A percentile compares a stretch with the other conserved stretches of the same genome.
Conservation (phyloP, 2,113 vertebrate genomes). For the Chlamydotis undulata region DNA sequence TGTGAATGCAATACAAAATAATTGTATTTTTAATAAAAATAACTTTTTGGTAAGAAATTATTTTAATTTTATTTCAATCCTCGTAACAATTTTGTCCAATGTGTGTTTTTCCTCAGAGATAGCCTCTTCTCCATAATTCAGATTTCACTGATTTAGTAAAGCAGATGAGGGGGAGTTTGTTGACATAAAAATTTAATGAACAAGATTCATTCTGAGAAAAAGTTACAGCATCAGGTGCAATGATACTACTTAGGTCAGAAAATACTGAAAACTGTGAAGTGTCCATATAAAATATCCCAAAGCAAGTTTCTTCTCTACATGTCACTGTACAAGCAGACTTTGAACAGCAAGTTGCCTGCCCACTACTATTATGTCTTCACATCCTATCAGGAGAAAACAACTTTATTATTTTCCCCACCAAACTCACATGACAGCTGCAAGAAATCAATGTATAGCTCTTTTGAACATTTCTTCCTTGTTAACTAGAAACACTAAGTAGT, state of each 20-base stretch:
- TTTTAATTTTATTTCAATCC: neutral
- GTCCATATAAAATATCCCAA: neutral
- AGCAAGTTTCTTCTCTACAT: neutral
- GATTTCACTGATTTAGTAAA: neutral
- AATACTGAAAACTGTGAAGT: neutral
- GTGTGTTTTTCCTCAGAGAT: neutral
- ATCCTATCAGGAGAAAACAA: neutral
- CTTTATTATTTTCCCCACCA: neutral
- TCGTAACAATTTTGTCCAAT: constrained; percentile 1
- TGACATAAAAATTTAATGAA: neutral
- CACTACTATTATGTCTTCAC: neutral
- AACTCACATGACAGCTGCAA: neutral
- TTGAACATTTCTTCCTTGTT: neutral
- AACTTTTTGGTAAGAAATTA: constrained; percentile 21
- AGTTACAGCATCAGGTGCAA: neutral
- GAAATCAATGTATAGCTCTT: neutral
- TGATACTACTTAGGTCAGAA: neutral
- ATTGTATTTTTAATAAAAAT: constrained; percentile 57
- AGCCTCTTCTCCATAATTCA: neutral
- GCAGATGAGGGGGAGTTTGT: neutral
- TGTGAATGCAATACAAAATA: constrained; percentile 31
- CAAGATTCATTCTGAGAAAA: neutral
- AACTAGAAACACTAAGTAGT: neutral
- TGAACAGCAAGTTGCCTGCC: neutral
- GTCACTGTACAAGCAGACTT: neutral